Base-by-base conservation (phyloP, 2,888 invertebrate genomes). In the Drosophila testacea region DNA sequence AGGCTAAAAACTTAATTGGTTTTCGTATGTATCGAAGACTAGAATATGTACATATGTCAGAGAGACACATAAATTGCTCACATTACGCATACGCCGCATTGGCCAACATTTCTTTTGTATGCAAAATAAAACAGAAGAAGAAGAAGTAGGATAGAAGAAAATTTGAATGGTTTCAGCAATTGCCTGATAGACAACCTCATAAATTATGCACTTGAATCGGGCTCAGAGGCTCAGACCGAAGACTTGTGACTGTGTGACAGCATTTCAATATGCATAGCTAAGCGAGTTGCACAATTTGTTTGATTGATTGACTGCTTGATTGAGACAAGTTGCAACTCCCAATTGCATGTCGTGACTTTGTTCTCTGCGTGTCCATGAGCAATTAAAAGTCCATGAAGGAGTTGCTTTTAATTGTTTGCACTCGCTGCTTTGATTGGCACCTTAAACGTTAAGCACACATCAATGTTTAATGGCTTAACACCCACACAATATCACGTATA, bases 331-430 rank as follows among this genome's bases (percentile, higher is more conserved):
- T 50, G 54, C 27, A 36, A 11, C 30, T 1, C 51, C 39, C 39
- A 44, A 48, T 50, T 69, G 60, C 62, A 70, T 70, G 68, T 44
- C 44, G 22, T 22, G 36, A 46, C n/a, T 32, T 13, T 6, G 10
- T 11, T 36, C 11, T 10, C 11, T 56, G 80, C 83, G 86, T 83
- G 83, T 88, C 81, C 81, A 57, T 73, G 50, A 46, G 88, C 88
- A 83, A 83, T 83, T 88, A 88, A 80, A 85, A 78, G 66, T 63
- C 69, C 70, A 75, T 73, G 83, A 61, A 69, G 68, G 44, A 55
- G 68, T 69, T 69, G 75, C 69, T 73, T 85, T 85, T 83, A 85
- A 83, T 83, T 83, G 88, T 83, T 84, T 79, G 85, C 72, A 63
- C 71, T 81, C 73, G 59, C 56, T 16, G 60, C 69, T 69, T 77